Conservation (phyloP, 2,113 vertebrate species). For the Cygnus buccinator region DNA sequence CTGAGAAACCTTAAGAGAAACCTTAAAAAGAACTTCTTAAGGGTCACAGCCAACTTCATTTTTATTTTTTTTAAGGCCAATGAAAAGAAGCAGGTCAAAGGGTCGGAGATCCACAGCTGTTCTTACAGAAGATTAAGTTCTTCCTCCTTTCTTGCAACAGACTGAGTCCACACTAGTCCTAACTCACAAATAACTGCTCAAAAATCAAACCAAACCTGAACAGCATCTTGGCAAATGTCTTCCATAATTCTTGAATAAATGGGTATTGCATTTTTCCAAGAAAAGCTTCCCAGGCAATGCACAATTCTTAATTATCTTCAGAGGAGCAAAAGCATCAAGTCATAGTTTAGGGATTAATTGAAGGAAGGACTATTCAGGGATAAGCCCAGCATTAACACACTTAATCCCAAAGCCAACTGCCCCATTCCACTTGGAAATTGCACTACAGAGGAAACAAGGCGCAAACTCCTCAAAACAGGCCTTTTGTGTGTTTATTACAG, state of each 20-base stretch:
- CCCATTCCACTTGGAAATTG: neutral
- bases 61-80: neutral
- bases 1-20: accelerated
- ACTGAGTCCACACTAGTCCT: accelerated
- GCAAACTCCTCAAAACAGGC: accelerated
- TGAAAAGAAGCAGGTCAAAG: accelerated
- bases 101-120: accelerated
- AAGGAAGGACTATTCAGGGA: neutral
- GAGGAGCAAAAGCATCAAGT: neutral
- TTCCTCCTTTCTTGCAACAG: accelerated
- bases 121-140: accelerated
- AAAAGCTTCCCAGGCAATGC: neutral
- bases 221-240: no score
- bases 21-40: neutral
- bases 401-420: neutral
- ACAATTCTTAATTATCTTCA: neutral
- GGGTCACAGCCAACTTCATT: accelerated
- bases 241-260: neutral
- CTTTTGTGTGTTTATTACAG: accelerated
- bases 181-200: accelerated
- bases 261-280: neutral
- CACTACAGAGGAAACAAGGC: neutral
- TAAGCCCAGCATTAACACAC: neutral
- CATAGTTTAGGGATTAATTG: neutral
- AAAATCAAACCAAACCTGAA: neutral